Conservation (phyloP, 1,140 invertebrate genomes). For the Vanessa atalanta region DNA sequence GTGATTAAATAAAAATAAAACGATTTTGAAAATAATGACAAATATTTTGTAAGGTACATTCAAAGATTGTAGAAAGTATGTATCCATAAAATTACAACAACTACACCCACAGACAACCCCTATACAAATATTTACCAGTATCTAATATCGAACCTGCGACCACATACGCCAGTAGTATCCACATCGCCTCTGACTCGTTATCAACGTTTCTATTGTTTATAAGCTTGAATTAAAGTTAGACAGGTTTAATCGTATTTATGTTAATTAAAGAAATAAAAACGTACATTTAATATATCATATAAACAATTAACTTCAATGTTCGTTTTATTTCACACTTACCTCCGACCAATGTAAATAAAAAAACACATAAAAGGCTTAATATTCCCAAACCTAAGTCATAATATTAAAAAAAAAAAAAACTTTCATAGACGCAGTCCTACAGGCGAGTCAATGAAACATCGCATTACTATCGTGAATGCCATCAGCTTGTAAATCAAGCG, state of each 20-base stretch:
- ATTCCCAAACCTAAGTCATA: not conserved
- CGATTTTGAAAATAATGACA: too few species aligned
- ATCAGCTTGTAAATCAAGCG: slow-evolving; percentile 37
- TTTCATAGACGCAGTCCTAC: not conserved
- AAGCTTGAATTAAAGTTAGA: not conserved
- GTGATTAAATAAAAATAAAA: too few species aligned
- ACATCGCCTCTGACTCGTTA: not conserved
- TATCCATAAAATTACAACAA: not conserved
- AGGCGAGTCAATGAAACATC: slow-evolving; percentile 12
- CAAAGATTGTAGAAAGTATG: too few species aligned
- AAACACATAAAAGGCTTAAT: not conserved
- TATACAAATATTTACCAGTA: not conserved
- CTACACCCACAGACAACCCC: not conserved
- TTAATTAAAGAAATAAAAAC: slow-evolving; percentile 12
- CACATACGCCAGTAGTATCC: not conserved
- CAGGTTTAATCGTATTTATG: slow-evolving; percentile 3
- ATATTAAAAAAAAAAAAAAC: not conserved
- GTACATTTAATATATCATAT: not conserved
- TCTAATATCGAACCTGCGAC: not conserved
- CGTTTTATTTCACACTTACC: slow-evolving; percentile 10
- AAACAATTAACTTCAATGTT: not conserved
- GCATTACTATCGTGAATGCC: slow-evolving; percentile 26
- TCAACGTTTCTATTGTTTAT: not conserved
- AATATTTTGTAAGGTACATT: too few species aligned
- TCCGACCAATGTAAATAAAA: not conserved